Conservation (phyloP, 2,113 vertebrate genomes). For the Machaerirhynchus nigripectus region DNA sequence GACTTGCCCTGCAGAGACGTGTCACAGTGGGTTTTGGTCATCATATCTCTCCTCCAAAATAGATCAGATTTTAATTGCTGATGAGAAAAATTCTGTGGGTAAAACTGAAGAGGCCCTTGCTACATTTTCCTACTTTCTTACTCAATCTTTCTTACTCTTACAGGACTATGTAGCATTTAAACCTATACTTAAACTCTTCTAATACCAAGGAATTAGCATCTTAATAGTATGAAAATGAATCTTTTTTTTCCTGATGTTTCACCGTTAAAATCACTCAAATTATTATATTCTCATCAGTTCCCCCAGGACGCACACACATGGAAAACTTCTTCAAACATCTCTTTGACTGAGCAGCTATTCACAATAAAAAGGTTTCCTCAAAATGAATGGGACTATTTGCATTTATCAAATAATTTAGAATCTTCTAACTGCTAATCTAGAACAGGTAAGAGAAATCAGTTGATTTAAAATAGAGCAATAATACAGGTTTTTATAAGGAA, state of each 20-base stretch:
- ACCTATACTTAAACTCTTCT: background rate
- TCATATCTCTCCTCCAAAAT: background rate
- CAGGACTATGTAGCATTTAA: background rate
- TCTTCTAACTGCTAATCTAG: background rate
- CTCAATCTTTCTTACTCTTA: background rate
- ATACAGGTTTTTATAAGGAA: background rate
- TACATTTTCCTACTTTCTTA: background rate
- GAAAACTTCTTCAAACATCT: background rate
- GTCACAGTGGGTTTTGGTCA: background rate
- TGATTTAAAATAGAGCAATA: background rate
- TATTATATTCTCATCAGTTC: background rate
- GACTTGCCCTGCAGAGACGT: background rate
- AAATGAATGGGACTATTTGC: background rate
- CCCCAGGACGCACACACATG: background rate
- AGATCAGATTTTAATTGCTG: background rate
- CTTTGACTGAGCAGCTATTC: background rate
- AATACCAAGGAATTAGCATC: background rate
- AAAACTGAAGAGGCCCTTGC: background rate
- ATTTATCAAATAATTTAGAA: background rate
- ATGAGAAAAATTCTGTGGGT: background rate
- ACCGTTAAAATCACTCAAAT: background rate
- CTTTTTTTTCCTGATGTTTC: background rate
- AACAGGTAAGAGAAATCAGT: background rate
- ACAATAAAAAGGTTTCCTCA: background rate
- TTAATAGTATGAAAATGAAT: background rate